Conservation (phyloP, 2,888 invertebrate genomes). For the Gymnoscelis rufifasciata region DNA sequence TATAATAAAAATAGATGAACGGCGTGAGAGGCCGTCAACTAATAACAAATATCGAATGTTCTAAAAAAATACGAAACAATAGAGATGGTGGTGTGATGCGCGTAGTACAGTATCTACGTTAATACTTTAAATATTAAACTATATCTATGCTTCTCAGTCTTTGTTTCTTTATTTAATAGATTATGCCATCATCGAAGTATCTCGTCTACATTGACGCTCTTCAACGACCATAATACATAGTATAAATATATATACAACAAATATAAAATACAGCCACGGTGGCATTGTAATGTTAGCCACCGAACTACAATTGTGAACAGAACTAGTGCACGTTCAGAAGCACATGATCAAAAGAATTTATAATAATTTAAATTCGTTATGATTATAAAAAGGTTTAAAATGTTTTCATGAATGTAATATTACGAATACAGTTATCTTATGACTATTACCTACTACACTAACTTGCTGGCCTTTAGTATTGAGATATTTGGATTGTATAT, state of each 20-base stretch:
- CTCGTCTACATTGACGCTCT: conserved; percentile 46
- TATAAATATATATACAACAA: conserved; percentile 32
- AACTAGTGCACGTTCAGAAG: conserved; percentile 4
- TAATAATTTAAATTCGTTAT: conserved; percentile 39
- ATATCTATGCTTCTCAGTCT: conserved; percentile 75
- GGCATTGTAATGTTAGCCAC: conserved; percentile 17
- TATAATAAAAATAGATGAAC: conserved; percentile 20
- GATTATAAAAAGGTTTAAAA: conserved; percentile 37
- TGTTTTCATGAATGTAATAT: conserved; percentile 33
- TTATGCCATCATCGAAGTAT: conserved; percentile 62
- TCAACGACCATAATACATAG: conserved; percentile 49
- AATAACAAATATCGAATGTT: conserved; percentile 32
- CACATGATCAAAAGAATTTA: conserved; percentile 8
- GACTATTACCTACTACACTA: conserved; percentile 28
- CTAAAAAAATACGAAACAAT: conserved; percentile 21
- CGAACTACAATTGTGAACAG: conserved; percentile 6
- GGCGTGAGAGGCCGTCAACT: conserved; percentile 20
- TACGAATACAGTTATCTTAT: conserved; percentile 13
- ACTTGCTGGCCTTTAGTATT: conserved; percentile 54
- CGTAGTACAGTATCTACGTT: conserved; percentile 57
- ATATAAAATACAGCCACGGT: conserved; percentile 30
- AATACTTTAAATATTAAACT: conserved; percentile 71
- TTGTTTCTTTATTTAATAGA: conserved; percentile 68
- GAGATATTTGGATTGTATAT: conserved; percentile 41
- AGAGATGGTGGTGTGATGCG: conserved; percentile 55